Percentiles rank a stretch among this genome's conserved stretches.
These are phyloP conservation scores for Myzus persicae DNA, from an alignment of 1,140 invertebrate species.

Conservation along the genomic window DNA sequence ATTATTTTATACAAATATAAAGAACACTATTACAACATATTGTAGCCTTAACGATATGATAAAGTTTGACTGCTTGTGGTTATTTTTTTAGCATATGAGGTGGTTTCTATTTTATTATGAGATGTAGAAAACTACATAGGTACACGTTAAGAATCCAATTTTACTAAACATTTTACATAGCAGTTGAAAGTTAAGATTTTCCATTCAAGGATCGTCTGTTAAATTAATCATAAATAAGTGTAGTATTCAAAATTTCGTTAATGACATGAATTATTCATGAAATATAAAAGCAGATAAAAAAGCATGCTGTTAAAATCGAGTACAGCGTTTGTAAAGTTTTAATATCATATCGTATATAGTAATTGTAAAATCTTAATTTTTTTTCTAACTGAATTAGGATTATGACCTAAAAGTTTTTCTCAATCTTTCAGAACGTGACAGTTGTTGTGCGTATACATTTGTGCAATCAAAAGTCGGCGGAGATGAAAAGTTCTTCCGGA, in stretches of 20 bases:
- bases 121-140: neutral
- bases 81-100: neutral
- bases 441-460: neutral
- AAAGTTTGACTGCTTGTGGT: neutral
- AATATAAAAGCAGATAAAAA: neutral
- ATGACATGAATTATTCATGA: slow-evolving; percentile 27
- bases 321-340: neutral
- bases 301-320: neutral
- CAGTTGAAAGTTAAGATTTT: neutral
- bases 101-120: neutral
- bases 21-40: neutral
- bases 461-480: neutral
- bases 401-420: slow-evolving; percentile 11
- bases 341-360: neutral
- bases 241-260: neutral
- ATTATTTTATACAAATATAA: too few species aligned
- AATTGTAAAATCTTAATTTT: neutral
- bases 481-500: neutral
- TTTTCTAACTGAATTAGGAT: neutral
- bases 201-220: neutral
- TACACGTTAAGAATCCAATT: neutral
- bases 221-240: neutral
- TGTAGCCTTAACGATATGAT: neutral
- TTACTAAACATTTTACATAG: neutral
- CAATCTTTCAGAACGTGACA: slow-evolving; percentile 2